Evolutionary conservation across 2,888 invertebrate genomes (phyloP).

Genomic region (Baronia brevicornis): DNA sequence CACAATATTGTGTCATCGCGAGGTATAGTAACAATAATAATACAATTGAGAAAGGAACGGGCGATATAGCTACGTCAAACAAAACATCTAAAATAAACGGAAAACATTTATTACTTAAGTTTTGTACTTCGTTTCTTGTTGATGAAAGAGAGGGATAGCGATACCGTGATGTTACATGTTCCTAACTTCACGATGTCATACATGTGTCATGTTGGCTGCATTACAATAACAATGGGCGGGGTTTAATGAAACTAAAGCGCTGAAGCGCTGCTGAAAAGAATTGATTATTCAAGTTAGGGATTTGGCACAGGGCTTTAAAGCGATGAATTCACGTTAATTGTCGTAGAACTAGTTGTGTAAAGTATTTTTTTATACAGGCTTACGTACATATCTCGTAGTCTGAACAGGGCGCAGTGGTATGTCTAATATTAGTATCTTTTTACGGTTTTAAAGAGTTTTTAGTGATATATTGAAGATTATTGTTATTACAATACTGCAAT

Average conservation of each 20-base stretch:
- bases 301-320: constrained; percentile 15
- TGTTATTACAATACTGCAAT: not conserved
- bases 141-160: constrained; percentile 30
- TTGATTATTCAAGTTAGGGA: constrained; percentile 1
- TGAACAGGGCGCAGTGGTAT: constrained; percentile 42
- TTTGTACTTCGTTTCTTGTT: constrained; percentile 25
- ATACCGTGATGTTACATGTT: constrained; percentile 26
- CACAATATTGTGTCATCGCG: constrained; percentile 31
- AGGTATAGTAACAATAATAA: constrained; percentile 24
- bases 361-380: constrained; percentile 61
- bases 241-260: constrained; percentile 28
- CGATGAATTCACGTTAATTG: constrained; percentile 31
- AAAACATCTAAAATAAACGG: constrained; percentile 19
- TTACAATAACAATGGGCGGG: constrained; percentile 70
- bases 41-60: constrained; percentile 3
- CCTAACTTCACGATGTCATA: constrained; percentile 51
- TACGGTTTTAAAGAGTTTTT: constrained; percentile 13
- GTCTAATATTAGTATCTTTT: constrained; percentile 5
- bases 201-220: constrained; percentile 69
- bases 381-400: constrained; percentile 57
- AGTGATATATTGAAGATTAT: constrained; percentile 3
- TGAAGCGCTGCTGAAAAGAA: constrained; percentile 35
- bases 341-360: constrained; percentile 51
- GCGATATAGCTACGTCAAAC: constrained; percentile 11
- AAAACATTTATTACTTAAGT: constrained; percentile 24